These are phyloP conservation scores for Bombus pascuorum DNA, from an alignment of 1,140 invertebrate species.

Conservation along the genomic window DNA sequence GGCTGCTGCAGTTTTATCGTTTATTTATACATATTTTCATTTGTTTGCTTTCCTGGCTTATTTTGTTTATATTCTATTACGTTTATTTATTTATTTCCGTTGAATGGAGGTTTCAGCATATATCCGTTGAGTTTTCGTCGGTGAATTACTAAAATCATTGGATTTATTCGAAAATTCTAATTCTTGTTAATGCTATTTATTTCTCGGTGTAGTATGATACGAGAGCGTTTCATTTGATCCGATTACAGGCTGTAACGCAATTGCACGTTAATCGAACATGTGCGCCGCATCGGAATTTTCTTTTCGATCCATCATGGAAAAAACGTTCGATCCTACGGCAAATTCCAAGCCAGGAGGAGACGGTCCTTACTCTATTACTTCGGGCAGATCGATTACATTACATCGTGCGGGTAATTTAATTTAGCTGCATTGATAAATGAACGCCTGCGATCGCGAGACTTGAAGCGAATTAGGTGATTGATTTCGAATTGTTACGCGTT, in stretches of 20 bases:
- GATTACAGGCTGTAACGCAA: not conserved
- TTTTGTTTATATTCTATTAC: not conserved
- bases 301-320: not conserved
- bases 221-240: no score
- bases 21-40: not conserved
- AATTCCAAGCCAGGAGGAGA: not conserved
- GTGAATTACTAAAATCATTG: not conserved
- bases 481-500: slow-evolving; percentile 30
- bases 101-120: not conserved
- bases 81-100: not conserved
- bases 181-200: not conserved
- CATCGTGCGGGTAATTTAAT: slow-evolving; percentile 22
- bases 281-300: not conserved
- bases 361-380: not conserved
- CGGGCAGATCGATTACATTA: not conserved
- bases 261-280: slow-evolving; percentile 7
- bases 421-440: slow-evolving; percentile 15
- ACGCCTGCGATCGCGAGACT: not conserved
- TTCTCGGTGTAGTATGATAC: not conserved
- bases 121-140: not conserved
- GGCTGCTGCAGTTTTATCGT: not conserved
- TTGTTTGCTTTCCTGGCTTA: not conserved
- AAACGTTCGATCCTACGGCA: not conserved
- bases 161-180: slow-evolving; percentile 4
- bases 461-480: slow-evolving; percentile 25